Conservation (phyloP, 2,888 invertebrate genomes). For the Dastarcus helophoroides region DNA sequence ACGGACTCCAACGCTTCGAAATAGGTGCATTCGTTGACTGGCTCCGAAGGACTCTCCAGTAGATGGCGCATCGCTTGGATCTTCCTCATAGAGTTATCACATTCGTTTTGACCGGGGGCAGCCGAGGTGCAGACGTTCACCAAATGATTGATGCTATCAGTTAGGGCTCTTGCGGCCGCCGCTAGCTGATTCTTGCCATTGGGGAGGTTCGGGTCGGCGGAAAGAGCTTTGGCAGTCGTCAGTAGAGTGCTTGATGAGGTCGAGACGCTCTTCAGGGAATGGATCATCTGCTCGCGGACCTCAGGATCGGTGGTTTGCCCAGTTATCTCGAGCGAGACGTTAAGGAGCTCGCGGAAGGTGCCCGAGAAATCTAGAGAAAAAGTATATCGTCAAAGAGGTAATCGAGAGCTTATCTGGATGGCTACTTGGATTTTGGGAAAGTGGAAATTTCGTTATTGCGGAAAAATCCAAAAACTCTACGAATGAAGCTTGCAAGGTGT, state of each 20-base stretch:
- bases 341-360: conserved; percentile 67
- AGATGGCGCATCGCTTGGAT: conserved; percentile 77
- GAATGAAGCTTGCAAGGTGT: too few species aligned
- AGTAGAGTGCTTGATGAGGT: conserved; percentile 77
- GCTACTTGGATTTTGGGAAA: too few species aligned
- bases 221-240: conserved; percentile 77
- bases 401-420: too few species aligned
- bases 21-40: conserved; percentile 79
- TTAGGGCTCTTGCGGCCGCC: conserved; percentile 79
- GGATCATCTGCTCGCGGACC: conserved; percentile 70
- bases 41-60: conserved; percentile 76
- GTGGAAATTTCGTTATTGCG: too few species aligned
- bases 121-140: conserved; percentile 81
- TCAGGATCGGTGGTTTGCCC: conserved; percentile 67
- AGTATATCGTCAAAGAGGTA: too few species aligned
- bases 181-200: conserved; percentile 84
- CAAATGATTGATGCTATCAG: conserved; percentile 83
- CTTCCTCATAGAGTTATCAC: conserved; percentile 87
- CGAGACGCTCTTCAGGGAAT: conserved; percentile 77
- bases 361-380: conserved; percentile 67
- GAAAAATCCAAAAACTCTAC: too few species aligned
- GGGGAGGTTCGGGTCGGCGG: conserved; percentile 80
- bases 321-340: conserved; percentile 75
- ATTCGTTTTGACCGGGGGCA: conserved; percentile 93
- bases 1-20: conserved; percentile 88